phyloP scores from a whole-genome alignment of 30 jellyfish, hydroid and myxozoan genomes.

The Aurelia coerulea region DNA sequence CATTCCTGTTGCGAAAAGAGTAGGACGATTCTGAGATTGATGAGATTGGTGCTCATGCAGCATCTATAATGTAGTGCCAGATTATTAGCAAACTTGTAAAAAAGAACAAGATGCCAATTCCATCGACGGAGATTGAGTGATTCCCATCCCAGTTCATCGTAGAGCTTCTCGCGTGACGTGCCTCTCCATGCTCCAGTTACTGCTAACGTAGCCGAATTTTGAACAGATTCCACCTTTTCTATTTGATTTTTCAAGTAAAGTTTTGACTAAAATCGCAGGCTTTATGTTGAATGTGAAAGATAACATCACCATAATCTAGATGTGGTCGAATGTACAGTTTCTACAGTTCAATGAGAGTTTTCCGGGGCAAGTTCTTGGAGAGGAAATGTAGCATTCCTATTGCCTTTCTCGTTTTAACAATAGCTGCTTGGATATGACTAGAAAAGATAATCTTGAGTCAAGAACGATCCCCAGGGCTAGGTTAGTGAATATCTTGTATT shows the following conservation, averaged over 20 bases:
- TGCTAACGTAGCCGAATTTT: constrained; percentile 24
- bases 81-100: background rate
- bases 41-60: constrained; percentile 8
- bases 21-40: background rate
- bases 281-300: constrained; percentile 35
- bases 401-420: constrained; percentile 4
- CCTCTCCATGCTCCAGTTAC: constrained; percentile 23
- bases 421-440: constrained; percentile 29
- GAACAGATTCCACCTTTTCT: constrained; percentile 9
- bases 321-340: no score
- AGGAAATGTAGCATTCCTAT: background rate
- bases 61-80: constrained; percentile 9
- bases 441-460: no score
- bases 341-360: no score
- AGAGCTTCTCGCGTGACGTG: constrained; percentile 36
- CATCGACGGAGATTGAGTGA: constrained; percentile 19
- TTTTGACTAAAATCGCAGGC: constrained; percentile 15
- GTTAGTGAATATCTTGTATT: no score
- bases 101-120: constrained; percentile 13
- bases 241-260: background rate
- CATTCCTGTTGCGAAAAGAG: constrained; percentile 15
- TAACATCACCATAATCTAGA: background rate
- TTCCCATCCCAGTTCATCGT: constrained; percentile 43
- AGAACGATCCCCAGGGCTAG: no score
- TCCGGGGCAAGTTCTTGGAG: no score